Base-by-base conservation (phyloP, 2,888 invertebrate genomes). In the Linnaemya tessellans region DNA sequence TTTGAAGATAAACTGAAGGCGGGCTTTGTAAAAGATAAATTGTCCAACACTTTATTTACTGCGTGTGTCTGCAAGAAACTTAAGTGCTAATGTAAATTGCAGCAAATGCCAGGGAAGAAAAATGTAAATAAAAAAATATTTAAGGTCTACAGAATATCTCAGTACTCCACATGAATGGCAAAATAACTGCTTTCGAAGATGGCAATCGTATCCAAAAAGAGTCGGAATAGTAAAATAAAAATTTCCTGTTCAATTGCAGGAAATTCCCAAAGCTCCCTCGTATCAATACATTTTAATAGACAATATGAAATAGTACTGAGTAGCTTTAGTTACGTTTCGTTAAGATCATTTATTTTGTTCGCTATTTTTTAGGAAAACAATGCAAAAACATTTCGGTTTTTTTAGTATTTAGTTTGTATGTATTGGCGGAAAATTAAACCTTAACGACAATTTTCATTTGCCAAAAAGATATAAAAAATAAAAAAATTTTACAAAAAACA, bases 341-440 rank as follows among this genome's bases (percentile, higher is more conserved):
- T 64, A 11, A 46, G 18, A 22, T 68, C 25, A 30, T 62, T 70
- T 62, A 22, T 30, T 41, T 60, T 41, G 43, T 70, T 78, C 22
- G 25, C 22, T 46, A 5, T 65, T 46, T 73, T 41, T 41, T 25
- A 49, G 8, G 20, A 18, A 46, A 67, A 75, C n/a, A 60, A 7
- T 18, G 60, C 18, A 60, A 18, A 43, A 58, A 49, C 22, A 13
- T 4, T 30, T 60, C 62, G 5, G 30, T 30, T 60, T 67, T 41
- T 60, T 0, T 13, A 46, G 11, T 25, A 18, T 30, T 35, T 11
- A 78, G 58, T 64, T 83, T 78, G 9, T 62, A 70, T 56, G 35
- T 67, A 80, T 80, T 78, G 77, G 73, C 73, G 73, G 78, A 73
- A 80, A 80, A 80, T 84, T 84, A 79, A 46, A 73, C 49, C 51